Base-by-base conservation (phyloP, 2,797 vertebrate species). In the Alcedo atthis region DNA sequence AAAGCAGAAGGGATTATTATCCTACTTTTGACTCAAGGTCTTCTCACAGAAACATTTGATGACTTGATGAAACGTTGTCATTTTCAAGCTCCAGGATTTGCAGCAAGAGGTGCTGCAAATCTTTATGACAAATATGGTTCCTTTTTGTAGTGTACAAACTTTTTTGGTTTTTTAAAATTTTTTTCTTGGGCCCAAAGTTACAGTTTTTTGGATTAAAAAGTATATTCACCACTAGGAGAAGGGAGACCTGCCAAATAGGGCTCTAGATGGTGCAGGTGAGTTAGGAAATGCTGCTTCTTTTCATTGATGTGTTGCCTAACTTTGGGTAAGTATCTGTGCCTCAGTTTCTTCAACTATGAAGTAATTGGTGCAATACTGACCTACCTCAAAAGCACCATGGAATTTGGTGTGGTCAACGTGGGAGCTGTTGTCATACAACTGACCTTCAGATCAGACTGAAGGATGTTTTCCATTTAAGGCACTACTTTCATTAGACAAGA, bases 251-350 rank as follows among this genome's bases (percentile, higher is more conserved):
- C 21, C 59, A 8, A 24, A 10, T 54, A 45, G n/a, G 81, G 62
- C 91, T 93, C 53, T 96, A 96, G 95, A 79, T 94, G 92, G 91
- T 93, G 95, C 89, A 93, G 91, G 89, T 68, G 95, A 93, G 78
- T 91, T 93, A 86, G 79, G 74, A 80, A 93, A 81, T 22, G 58
- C 66, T 53, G 58, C 53, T 53, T 61, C 74, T 91, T 33, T 79
- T 33, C 63, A 75, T 46, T 74, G 53, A 32, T 40, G 32, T 25
- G 37, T 90, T 96, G 64, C 88, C 49, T 62, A 84, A 92, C 46
- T 51, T 14, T 4, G 68, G 32, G 24, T 48, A 51, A 53, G 58
- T 51, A 69, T 66, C 61, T 87, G 78, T 81, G 76, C 76, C 55
- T 67, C 49, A 51, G 13, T 86, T 95, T 90, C 90, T 80, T 78